A percentile compares a stretch with the other conserved stretches of the same genome.
These are phyloP conservation scores for Pogonomyrmex barbatus DNA, from an alignment of 1,140 invertebrate genomes.

Conservation along the genomic window DNA sequence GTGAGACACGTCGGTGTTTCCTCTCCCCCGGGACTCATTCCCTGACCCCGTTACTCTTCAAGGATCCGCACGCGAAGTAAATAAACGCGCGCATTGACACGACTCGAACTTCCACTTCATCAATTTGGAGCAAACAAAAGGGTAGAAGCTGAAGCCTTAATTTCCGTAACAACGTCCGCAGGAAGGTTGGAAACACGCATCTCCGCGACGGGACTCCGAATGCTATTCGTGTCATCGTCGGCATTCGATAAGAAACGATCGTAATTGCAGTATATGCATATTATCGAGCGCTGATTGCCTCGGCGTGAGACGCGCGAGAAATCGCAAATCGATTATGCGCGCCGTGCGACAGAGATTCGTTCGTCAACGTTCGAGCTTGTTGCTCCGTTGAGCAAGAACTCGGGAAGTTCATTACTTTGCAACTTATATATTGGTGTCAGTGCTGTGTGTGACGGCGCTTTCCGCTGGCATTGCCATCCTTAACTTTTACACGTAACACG, in stretches of 20 bases:
- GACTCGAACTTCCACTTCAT: neutral
- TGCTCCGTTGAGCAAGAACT: conserved; percentile 10
- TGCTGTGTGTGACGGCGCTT: neutral
- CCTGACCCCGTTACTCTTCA: conserved; percentile 1
- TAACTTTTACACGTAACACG: neutral
- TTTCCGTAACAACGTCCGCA: neutral
- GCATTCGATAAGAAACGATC: neutral
- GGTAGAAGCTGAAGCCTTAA: neutral
- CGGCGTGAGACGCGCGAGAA: conserved; percentile 10
- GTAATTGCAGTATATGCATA: neutral
- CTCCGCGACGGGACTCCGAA: neutral
- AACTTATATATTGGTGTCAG: conserved; percentile 14
- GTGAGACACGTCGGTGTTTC: neutral
- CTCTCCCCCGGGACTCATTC: neutral
- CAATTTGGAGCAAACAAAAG: neutral
- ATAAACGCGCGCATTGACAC: neutral
- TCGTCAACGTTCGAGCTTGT: conserved; percentile 10
- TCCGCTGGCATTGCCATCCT: conserved; percentile 10
- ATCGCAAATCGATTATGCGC: conserved; percentile 27
- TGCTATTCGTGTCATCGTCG: neutral
- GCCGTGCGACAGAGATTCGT: neutral
- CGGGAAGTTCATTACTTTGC: conserved; percentile 54
- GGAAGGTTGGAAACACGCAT: neutral
- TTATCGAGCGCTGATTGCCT: conserved; percentile 8
- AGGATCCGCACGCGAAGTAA: neutral